These are phyloP conservation scores for Austrolebias charrua DNA, from an alignment of 2,797 vertebrate genomes.

Conservation along the genomic window DNA sequence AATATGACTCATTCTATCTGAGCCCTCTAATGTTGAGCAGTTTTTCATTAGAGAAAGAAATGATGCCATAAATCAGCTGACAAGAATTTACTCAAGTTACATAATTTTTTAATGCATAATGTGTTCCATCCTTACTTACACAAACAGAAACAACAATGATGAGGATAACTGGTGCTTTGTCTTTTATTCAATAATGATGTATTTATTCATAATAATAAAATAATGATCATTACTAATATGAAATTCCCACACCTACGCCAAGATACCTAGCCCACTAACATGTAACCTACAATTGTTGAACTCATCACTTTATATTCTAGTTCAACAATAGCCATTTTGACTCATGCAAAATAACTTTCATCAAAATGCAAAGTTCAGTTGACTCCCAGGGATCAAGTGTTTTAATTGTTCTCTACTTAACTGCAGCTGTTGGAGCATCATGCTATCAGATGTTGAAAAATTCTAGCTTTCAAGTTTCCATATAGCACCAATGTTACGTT, in stretches of 20 bases:
- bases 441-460: not conserved
- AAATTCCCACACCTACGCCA: not conserved
- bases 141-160: slow-evolving; percentile 14
- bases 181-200: not conserved
- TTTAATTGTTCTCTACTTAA: not conserved
- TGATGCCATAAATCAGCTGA: slow-evolving; percentile 26
- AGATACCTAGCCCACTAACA: slow-evolving; percentile 7
- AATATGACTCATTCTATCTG: slow-evolving; percentile 27
- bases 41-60: slow-evolving; percentile 28
- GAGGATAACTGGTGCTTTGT: slow-evolving; percentile 9
- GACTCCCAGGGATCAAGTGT: not conserved
- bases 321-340: not conserved
- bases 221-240: not conserved
- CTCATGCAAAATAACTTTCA: not conserved
- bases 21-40: slow-evolving; percentile 1
- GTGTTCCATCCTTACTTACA: not conserved
- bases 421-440: not conserved
- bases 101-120: slow-evolving; percentile 16
- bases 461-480: not conserved
- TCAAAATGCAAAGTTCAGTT: not conserved
- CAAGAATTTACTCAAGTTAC: slow-evolving; percentile 31
- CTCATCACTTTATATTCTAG: not conserved
- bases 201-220: not conserved
- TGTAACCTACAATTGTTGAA: not conserved
- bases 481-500: too few species aligned